Evolutionary conservation across 2,797 vertebrate species (phyloP), one percentile per base, ranked within the genome.

Genomic region (Falco columbarius): DNA sequence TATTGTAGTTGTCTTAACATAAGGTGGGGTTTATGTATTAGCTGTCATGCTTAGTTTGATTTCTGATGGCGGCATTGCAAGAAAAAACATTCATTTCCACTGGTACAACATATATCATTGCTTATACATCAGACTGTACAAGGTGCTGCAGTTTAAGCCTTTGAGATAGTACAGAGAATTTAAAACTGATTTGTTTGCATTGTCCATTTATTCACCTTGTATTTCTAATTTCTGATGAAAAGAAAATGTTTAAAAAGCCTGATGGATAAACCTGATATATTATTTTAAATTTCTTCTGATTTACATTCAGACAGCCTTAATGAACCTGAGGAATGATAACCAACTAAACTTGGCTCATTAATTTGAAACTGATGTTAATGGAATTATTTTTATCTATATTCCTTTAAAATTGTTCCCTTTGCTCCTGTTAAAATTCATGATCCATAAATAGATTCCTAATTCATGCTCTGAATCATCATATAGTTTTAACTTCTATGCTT

Each of bases 361-460:
- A 82, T 61, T 73, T 91, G 82, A 84, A 85, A 79, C 10, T 61
- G 34, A 82, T 42, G 21, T 52, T 85, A 91, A 91, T 63, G 49
- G 24, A 38, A 52, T 87, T 94, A 59, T 92, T 95, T 95, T 87
- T 80, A 76, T 89, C 65, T 82, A 14, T 82, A 56, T 85, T 92
- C 29, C 49, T 89, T 93, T 66, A 61, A 86, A 92, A 63, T 86
- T 90, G 19, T 91, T 94, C 90, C 86, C 86, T 62, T 32, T 89
- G 66, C 46, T 90, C 34, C 32, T 89, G 46, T 95, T 86, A 84
- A 81, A 77, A 83, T 93, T 88, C 30, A 52, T 75, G 58, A 68
- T 80, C 34, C 63, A 55, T 76, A 89, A 93, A 79, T 79, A 92
- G 54, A 30, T 92, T 80, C 47, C 59, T 76, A 80, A 87, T 94